These are phyloP conservation scores for Ciconia maguari DNA, from an alignment of 2,113 vertebrate species.

Conservation along the genomic window DNA sequence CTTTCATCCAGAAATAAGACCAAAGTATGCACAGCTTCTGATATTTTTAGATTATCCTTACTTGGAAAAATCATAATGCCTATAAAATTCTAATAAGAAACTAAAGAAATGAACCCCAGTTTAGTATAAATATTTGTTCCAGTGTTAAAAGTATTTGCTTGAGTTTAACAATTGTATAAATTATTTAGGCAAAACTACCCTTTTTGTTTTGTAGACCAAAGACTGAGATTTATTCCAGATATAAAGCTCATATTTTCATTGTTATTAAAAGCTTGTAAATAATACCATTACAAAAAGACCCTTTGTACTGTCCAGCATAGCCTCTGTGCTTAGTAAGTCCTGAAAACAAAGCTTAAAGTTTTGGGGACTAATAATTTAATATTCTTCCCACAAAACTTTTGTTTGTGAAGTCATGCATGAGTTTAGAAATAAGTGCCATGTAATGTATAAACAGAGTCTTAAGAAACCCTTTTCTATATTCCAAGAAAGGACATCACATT, in stretches of 20 bases:
- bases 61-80: background rate
- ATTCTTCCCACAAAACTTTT: background rate
- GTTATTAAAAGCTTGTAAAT: background rate
- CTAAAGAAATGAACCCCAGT: background rate
- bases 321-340: background rate
- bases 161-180: background rate
- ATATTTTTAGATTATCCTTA: conserved; percentile 26
- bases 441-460: background rate
- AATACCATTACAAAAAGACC: background rate
- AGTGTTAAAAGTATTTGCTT: background rate
- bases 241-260: background rate
- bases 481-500: background rate
- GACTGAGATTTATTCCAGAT: background rate
- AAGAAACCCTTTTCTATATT: background rate
- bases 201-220: background rate
- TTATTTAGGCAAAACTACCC: background rate
- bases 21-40: background rate
- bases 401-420: background rate
- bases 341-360: background rate
- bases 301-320: background rate
- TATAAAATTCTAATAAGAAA: background rate
- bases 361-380: background rate
- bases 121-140: conserved; percentile 22
- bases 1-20: conserved; percentile 3
- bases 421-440: background rate